Evolutionary conservation across 2,888 invertebrate species (phyloP).

Genomic region (Brachynemurus nebulosus): DNA sequence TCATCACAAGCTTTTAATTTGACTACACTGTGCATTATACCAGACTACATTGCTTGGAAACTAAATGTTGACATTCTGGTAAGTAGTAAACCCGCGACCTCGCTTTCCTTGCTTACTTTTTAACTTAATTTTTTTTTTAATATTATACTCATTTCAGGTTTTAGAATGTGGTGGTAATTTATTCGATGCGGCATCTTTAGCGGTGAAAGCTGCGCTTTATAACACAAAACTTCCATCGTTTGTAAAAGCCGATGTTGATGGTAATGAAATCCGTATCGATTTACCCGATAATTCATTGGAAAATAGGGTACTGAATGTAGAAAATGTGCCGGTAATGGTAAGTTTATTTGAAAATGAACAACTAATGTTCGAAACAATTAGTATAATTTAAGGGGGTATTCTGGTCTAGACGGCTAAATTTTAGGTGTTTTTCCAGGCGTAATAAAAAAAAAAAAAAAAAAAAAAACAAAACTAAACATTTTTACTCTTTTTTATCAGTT

Average conservation of each 20-base stretch:
- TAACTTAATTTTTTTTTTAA: slow-evolving; percentile 8
- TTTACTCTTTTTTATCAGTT: too few species aligned
- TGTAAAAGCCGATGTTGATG: slow-evolving; percentile 62
- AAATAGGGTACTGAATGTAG: slow-evolving; percentile 59
- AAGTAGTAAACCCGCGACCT: slow-evolving; percentile 21
- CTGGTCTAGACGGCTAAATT: too few species aligned
- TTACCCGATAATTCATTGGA: slow-evolving; percentile 83
- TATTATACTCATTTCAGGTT: slow-evolving; percentile 42
- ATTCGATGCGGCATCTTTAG: slow-evolving; percentile 87
- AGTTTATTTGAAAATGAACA: too few species aligned
- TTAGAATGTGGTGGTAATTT: slow-evolving; percentile 93
- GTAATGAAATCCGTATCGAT: slow-evolving; percentile 71
- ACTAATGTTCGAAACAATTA: too few species aligned
- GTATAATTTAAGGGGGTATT: too few species aligned
- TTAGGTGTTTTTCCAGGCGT: too few species aligned
- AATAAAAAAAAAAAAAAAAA: too few species aligned
- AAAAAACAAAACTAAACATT: too few species aligned
- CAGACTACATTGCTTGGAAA: slow-evolving; percentile 84
- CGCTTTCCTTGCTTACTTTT: slow-evolving; percentile 3
- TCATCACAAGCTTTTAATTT: slow-evolving; percentile 65
- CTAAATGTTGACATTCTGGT: slow-evolving; percentile 88
- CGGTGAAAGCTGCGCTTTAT: slow-evolving; percentile 82
- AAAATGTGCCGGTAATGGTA: slow-evolving; percentile 61
- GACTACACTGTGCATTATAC: slow-evolving; percentile 64
- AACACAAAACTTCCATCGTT: slow-evolving; percentile 73